Base-by-base conservation (phyloP, 2,888 invertebrate genomes). In the Liodrosophila aerea region DNA sequence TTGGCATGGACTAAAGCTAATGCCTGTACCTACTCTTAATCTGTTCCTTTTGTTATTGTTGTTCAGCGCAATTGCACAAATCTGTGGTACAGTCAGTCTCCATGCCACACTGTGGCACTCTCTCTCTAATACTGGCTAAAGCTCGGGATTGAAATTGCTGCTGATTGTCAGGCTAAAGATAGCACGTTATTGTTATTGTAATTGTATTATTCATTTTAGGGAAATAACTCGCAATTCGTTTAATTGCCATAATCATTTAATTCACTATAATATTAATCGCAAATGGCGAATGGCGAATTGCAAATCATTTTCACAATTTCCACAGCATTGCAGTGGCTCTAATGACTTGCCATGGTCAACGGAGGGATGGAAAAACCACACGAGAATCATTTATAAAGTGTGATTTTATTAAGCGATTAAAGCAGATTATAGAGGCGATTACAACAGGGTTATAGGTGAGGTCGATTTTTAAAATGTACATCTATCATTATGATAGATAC, bases 291-390 rank as follows among this genome's bases (percentile, higher is more conserved):
- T 76, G 33, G 43, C 49, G 57, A 77, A 83, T 85, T 54, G 52
- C 53, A 60, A 56, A 57, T 68, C 50, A 73, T 66, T 69, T 73
- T 54, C 74, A 56, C 49, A 65, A 64, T 64, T 85, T 74, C 80
- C 85, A 82, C 40, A n/a, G n/a, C n/a, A n/a, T n/a, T n/a, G n/a
- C n/a, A n/a, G n/a, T 71, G 61, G 41, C 45, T 68, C 52, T 73
- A 84, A 80, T 81, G 60, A 57, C 63, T 76, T 76, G 59, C 62
- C 62, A 68, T 34, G 68, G 62, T 47, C 47, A 40, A 4, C 50
- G n/a, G n/a, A n/a, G n/a, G n/a, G 30, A 34, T 7, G 44, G 44
- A 43, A 37, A 44, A 40, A 36, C 33, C 9, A 53, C 29, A 67
- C 41, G 40, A 61, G 67, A 57, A 56, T 34, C 61, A 73, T 73